Conservation (phyloP, 2,888 invertebrate species). For the Uloborus plumipes region DNA sequence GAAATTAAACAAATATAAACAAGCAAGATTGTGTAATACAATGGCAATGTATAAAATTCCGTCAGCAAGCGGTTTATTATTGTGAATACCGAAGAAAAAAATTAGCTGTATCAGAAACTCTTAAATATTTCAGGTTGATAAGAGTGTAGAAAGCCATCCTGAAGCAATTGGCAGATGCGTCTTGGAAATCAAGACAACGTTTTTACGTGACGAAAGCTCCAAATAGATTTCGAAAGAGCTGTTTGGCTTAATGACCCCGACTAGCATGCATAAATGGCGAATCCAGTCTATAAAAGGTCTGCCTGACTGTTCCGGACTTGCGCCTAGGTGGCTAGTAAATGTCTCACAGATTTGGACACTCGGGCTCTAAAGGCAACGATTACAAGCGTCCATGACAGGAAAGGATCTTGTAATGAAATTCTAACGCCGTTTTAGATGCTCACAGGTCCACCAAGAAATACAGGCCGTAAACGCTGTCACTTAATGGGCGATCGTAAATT, state of each 20-base stretch:
- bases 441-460: conserved; percentile 59
- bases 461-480: conserved; percentile 57
- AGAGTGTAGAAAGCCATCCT: too few species aligned
- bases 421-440: conserved; percentile 62
- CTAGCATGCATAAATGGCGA: conserved; percentile 45
- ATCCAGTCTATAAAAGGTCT: conserved; percentile 49
- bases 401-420: conserved; percentile 59
- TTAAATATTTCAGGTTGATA: too few species aligned
- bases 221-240: conserved; percentile 28
- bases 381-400: conserved; percentile 50
- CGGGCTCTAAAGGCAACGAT: conserved; percentile 59
- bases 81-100: too few species aligned
- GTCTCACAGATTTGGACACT: conserved; percentile 6
- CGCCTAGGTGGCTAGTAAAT: conserved; percentile 40
- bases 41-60: too few species aligned
- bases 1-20: too few species aligned
- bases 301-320: conserved; percentile 30
- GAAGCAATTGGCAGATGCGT: too few species aligned
- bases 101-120: too few species aligned
- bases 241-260: conserved; percentile 51
- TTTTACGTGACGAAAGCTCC: too few species aligned
- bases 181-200: too few species aligned
- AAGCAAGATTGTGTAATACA: too few species aligned
- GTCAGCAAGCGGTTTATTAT: too few species aligned
- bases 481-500: conserved; percentile 61